Evolutionary conservation across 2,888 invertebrate genomes (phyloP).

Genomic region (Hedychridium roseum): DNA sequence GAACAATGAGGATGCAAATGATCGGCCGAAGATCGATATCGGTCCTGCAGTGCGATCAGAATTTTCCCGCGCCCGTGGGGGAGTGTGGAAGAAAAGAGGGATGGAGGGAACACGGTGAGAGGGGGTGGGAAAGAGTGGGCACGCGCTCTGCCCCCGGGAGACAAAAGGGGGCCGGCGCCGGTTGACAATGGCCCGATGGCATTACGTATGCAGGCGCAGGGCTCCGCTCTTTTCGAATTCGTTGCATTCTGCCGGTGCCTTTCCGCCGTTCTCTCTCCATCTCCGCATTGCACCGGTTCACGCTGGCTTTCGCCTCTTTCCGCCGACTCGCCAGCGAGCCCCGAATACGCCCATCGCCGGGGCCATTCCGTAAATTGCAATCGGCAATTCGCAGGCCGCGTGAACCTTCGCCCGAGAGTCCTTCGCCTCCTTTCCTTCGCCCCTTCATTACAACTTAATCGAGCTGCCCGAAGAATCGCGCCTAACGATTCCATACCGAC

Average conservation of each 20-base stretch:
- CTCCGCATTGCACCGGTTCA: slow-evolving; percentile 17
- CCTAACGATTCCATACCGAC: no score
- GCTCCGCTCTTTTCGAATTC: slow-evolving; percentile 59
- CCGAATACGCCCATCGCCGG: slow-evolving; percentile 4
- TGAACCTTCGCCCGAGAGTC: slow-evolving; percentile 23
- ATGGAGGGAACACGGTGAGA: not conserved
- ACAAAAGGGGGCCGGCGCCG: slow-evolving; percentile 52
- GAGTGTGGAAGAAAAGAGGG: slow-evolving; percentile 10
- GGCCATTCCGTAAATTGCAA: slow-evolving; percentile 50
- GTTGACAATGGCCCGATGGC: slow-evolving; percentile 58
- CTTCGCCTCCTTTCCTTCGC: slow-evolving; percentile 8
- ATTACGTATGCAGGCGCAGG: slow-evolving; percentile 63
- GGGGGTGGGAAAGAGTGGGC: slow-evolving; percentile 14
- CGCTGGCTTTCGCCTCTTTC: slow-evolving; percentile 21
- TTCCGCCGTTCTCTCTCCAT: slow-evolving; percentile 32
- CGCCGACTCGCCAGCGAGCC: slow-evolving; percentile 1
- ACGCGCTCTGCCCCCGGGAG: slow-evolving; percentile 33
- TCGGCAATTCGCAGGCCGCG: slow-evolving; percentile 45
- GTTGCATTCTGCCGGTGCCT: slow-evolving; percentile 57
- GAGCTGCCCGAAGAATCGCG: no score
- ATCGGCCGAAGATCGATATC: slow-evolving; percentile 63
- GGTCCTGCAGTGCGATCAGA: slow-evolving; percentile 56
- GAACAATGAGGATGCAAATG: slow-evolving; percentile 65
- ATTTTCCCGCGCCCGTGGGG: slow-evolving; percentile 52
- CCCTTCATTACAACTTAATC: no score